These are phyloP conservation scores for Phyllotis vaccarum DNA, from an alignment of 2,797 vertebrate species.

Conservation along the genomic window DNA sequence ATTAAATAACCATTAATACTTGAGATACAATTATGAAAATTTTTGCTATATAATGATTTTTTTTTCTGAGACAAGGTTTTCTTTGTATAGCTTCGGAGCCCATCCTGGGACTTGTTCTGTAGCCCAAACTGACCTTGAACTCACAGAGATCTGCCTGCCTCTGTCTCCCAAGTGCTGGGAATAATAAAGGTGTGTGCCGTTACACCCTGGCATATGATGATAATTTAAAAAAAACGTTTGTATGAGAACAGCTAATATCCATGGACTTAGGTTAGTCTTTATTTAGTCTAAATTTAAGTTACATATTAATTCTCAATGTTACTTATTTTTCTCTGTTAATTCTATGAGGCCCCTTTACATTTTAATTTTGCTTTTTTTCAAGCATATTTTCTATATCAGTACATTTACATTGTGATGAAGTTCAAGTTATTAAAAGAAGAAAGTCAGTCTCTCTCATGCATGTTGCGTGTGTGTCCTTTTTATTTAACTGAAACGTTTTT, in stretches of 20 bases:
- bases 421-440: constrained; percentile 18
- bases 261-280: neutral
- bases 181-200: neutral
- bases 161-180: neutral
- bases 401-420: neutral
- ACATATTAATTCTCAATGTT: neutral
- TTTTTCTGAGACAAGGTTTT: neutral
- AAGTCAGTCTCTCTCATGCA: neutral
- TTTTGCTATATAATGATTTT: neutral
- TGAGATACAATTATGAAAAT: neutral
- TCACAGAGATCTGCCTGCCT: neutral
- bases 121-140: neutral
- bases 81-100: neutral
- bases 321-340: constrained; percentile 20
- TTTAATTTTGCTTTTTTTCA: constrained; percentile 36
- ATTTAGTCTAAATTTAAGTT: constrained; percentile 35
- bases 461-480: neutral
- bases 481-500: neutral
- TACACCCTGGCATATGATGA: neutral
- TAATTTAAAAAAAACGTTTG: neutral
- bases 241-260: neutral
- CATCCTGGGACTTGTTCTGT: neutral
- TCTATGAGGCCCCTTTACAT: neutral
- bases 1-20: constrained; percentile 16
- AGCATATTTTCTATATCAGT: neutral